phyloP scores from a whole-genome alignment of 2,888 invertebrate species.

The Sacculina carcini region DNA sequence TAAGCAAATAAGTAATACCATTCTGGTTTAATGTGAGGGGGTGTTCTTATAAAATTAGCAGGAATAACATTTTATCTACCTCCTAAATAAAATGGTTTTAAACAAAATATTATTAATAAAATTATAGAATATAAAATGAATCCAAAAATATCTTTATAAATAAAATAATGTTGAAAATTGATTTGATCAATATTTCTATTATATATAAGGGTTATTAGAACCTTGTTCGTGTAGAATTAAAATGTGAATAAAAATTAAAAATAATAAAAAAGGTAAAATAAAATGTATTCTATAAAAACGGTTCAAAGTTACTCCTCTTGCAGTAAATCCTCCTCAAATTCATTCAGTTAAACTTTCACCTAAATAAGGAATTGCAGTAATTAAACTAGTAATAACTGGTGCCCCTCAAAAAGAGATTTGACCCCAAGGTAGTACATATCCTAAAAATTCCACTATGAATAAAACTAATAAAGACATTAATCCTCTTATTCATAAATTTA shows the following conservation, averaged over 20 bases:
- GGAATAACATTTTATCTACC: slow-evolving; percentile 41
- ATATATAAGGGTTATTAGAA: slow-evolving; percentile 38
- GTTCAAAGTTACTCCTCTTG: slow-evolving; percentile 43
- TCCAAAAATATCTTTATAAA: slow-evolving; percentile 34
- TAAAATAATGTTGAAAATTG: slow-evolving; percentile 37
- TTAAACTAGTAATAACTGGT: slow-evolving; percentile 46
- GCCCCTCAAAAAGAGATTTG: slow-evolving; percentile 60
- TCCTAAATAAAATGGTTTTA: slow-evolving; percentile 27
- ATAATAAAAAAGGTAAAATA: slow-evolving; percentile 41
- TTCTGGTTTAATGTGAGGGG: slow-evolving; percentile 52
- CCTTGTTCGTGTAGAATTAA: slow-evolving; percentile 37
- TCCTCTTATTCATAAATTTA: slow-evolving; percentile 35
- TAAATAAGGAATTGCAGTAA: slow-evolving; percentile 42
- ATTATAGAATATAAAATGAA: too few relatives aligned
- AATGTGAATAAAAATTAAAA: slow-evolving; percentile 39
- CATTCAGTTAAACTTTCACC: slow-evolving; percentile 35
- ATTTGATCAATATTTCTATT: slow-evolving; percentile 39
- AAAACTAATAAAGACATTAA: slow-evolving; percentile 35
- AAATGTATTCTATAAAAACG: too few relatives aligned
- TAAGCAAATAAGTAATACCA: slow-evolving; percentile 63
- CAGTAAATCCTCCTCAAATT: slow-evolving; percentile 47
- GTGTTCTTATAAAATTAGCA: slow-evolving; percentile 39
- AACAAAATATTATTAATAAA: slow-evolving; percentile 27
- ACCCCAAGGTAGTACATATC: slow-evolving; percentile 48
- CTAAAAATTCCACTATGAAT: slow-evolving; percentile 47